Conservation (phyloP, 2,888 invertebrate genomes). For the Melanostoma mellinum region DNA sequence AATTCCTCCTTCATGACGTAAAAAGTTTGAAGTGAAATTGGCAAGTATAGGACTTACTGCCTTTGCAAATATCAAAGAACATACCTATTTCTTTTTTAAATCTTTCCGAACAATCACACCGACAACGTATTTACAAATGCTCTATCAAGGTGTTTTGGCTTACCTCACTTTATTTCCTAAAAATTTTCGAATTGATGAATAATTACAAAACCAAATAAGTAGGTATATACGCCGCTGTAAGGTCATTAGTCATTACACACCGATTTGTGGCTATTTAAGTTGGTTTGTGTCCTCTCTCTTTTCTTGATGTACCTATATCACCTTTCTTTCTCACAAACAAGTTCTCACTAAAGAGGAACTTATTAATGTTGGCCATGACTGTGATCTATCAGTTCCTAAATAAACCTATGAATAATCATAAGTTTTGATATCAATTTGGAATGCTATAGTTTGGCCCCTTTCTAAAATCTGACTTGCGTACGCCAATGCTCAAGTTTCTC, state of each 20-base stretch:
- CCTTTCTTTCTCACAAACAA: constrained; percentile 19
- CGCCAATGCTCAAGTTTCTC: constrained; percentile 50
- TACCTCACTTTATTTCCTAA: constrained; percentile 57
- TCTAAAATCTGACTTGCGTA: constrained; percentile 21
- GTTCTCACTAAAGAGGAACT: constrained; percentile 30
- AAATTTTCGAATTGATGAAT: constrained; percentile 48
- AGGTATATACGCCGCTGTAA: constrained; percentile 36
- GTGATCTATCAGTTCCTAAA: constrained; percentile 64
- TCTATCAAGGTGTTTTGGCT: constrained; percentile 46
- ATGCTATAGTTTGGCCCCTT: too few relatives aligned
- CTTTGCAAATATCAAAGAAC: too few relatives aligned
- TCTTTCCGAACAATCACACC: neutral
- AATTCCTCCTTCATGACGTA: too few relatives aligned
- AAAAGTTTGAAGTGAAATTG: too few relatives aligned
- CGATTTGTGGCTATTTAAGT: constrained; percentile 19
- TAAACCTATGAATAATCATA: constrained; percentile 10
- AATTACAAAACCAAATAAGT: constrained; percentile 34
- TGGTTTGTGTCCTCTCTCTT: constrained; percentile 34
- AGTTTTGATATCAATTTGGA: constrained; percentile 16
- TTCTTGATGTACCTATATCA: neutral
- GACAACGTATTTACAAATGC: constrained; percentile 41
- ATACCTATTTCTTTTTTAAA: neutral
- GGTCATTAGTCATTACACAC: constrained; percentile 62
- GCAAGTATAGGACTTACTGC: too few relatives aligned
- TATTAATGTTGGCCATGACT: constrained; percentile 56